Evolutionary conservation across 2,888 invertebrate genomes (phyloP).

Genomic region (Magallana nippona): DNA sequence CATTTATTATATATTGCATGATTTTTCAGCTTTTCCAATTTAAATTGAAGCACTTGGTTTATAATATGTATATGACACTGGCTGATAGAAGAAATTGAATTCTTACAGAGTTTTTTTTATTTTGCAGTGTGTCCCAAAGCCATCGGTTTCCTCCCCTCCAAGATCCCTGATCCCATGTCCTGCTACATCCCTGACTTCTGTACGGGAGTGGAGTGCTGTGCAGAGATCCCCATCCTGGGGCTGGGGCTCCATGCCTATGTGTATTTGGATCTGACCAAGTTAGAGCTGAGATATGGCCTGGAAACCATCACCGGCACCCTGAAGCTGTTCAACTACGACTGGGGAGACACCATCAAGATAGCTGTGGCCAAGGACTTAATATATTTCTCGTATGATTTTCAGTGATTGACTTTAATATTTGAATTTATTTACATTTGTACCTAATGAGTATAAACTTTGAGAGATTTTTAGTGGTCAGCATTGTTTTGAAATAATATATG

Average conservation of each 20-base stretch:
- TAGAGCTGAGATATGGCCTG: constrained; percentile 46
- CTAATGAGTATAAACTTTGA: too few species aligned
- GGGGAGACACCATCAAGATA: constrained; percentile 38
- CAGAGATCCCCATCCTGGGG: constrained; percentile 49
- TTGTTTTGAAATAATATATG: neutral
- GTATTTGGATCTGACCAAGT: constrained; percentile 48
- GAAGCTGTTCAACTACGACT: constrained; percentile 43
- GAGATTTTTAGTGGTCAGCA: neutral
- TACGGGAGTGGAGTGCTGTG: constrained; percentile 62
- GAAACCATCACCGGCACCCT: constrained; percentile 44
- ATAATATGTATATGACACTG: too few species aligned
- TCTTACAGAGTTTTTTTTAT: too few species aligned
- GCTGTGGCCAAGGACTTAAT: constrained; percentile 9
- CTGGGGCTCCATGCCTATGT: constrained; percentile 44
- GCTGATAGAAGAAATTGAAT: too few species aligned
- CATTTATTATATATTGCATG: too few species aligned
- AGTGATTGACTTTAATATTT: too few species aligned
- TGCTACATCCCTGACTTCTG: constrained; percentile 63
- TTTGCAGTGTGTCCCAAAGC: constrained; percentile 48
- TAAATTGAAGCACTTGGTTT: too few species aligned
- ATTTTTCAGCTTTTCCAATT: too few species aligned
- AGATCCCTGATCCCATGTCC: constrained; percentile 53
- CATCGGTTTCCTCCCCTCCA: constrained; percentile 38
- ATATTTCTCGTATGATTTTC: constrained; percentile 2
- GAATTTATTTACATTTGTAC: too few species aligned